Evolutionary conservation across 2,797 vertebrate species (phyloP).

Genomic region (Callimico goeldii): DNA sequence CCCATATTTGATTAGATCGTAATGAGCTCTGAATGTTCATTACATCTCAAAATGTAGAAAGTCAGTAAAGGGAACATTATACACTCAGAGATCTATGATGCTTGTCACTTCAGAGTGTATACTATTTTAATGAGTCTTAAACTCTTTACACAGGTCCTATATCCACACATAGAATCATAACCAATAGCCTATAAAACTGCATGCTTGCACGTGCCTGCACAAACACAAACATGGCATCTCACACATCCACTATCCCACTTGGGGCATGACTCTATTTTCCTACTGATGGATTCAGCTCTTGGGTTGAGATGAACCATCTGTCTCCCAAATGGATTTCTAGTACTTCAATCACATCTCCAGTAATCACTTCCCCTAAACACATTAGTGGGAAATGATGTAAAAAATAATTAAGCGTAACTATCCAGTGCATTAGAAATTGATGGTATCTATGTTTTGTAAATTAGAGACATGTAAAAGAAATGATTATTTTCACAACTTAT

Average conservation of each 20-base stretch:
- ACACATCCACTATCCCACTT: not conserved
- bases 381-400: slow-evolving; percentile 72
- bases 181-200: not conserved
- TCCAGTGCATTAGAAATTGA: slow-evolving; percentile 61
- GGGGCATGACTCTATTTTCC: not conserved
- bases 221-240: not conserved
- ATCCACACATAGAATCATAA: not conserved
- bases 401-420: slow-evolving; percentile 70
- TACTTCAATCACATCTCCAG: slow-evolving; percentile 50
- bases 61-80: not conserved
- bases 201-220: fast-evolving
- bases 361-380: slow-evolving; percentile 61
- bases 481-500: slow-evolving; percentile 1
- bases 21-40: slow-evolving; percentile 9
- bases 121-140: not conserved
- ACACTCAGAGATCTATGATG: not conserved
- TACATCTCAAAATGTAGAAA: not conserved
- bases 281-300: not conserved
- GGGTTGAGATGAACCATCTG: slow-evolving; percentile 47
- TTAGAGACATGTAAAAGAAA: slow-evolving; percentile 50
- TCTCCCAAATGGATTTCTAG: slow-evolving; percentile 60
- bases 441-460: slow-evolving; percentile 62
- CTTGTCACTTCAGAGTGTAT: not conserved
- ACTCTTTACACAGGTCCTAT: not conserved
- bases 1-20: not conserved